Evolutionary conservation across 2,113 vertebrate genomes (phyloP).

Genomic region (Perca schrenkii): DNA sequence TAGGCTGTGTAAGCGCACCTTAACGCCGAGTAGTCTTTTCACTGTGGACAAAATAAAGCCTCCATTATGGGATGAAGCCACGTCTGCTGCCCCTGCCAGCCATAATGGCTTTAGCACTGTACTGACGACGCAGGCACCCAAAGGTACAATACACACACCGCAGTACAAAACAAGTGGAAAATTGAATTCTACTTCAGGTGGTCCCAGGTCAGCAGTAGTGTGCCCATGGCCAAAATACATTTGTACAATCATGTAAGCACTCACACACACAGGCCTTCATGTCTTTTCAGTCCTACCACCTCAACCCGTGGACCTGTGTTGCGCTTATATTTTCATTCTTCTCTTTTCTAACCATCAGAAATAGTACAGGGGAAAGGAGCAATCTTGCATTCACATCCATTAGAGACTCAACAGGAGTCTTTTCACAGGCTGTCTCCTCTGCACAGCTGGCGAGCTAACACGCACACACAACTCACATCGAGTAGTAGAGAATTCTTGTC

Average conservation of each 20-base stretch:
- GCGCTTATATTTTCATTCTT: slow-evolving; percentile 29
- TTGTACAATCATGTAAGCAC: slow-evolving; percentile 31
- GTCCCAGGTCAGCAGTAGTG: slow-evolving; percentile 65
- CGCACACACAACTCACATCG: slow-evolving; percentile 11
- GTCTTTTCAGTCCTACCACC: slow-evolving; percentile 31
- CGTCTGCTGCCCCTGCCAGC: slow-evolving; percentile 55
- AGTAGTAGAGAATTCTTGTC: slow-evolving; percentile 22
- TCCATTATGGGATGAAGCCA: slow-evolving; percentile 69
- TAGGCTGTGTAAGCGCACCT: slow-evolving; percentile 51
- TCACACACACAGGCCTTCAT: slow-evolving; percentile 35
- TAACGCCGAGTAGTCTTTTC: slow-evolving; percentile 65
- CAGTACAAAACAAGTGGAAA: slow-evolving; percentile 64
- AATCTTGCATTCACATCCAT: slow-evolving; percentile 60
- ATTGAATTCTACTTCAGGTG: slow-evolving; percentile 75
- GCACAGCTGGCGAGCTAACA: slow-evolving; percentile 47
- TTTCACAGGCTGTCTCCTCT: slow-evolving; percentile 54
- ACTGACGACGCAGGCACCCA: slow-evolving; percentile 48
- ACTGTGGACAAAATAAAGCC: slow-evolving; percentile 69
- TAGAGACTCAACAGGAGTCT: slow-evolving; percentile 61
- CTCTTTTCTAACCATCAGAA: slow-evolving; percentile 32
- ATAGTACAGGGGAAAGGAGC: slow-evolving; percentile 44
- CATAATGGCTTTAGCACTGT: slow-evolving; percentile 64
- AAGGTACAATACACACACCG: slow-evolving; percentile 60
- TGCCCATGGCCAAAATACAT: slow-evolving; percentile 60
- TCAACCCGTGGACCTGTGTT: slow-evolving; percentile 12